Conservation (phyloP, 1,140 invertebrate species). For the Planococcus citri region DNA sequence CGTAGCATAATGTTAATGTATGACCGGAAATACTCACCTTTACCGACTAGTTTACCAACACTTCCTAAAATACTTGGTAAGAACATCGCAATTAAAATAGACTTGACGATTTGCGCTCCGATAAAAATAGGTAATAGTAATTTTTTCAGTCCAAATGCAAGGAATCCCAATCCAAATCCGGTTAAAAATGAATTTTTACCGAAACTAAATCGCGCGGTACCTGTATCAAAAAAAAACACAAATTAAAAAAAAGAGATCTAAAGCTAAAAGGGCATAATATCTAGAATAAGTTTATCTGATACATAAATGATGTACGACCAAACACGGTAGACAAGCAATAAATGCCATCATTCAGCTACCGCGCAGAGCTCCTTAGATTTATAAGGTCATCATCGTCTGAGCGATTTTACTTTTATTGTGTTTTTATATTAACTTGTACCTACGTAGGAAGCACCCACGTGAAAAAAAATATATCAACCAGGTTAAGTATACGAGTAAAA, state of each 20-base stretch:
- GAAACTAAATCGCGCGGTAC: constrained; percentile 29
- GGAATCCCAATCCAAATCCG: constrained; percentile 53
- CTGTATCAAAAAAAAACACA: constrained; percentile 14
- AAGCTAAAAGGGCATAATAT: too few relatives aligned
- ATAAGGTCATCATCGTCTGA: not conserved
- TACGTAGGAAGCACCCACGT: not conserved
- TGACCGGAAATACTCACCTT: constrained; percentile 52
- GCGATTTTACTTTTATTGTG: not conserved
- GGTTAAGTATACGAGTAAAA: not conserved
- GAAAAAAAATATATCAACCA: not conserved
- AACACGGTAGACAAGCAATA: too few relatives aligned
- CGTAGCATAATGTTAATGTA: too few relatives aligned
- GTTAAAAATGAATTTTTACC: constrained; percentile 53
- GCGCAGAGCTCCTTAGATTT: too few relatives aligned
- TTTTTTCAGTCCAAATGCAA: constrained; percentile 67
- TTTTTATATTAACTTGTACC: not conserved
- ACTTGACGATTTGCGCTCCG: constrained; percentile 64
- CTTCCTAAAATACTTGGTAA: constrained; percentile 66
- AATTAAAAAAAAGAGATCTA: not conserved
- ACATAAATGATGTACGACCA: too few relatives aligned
- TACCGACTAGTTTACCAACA: constrained; percentile 65
- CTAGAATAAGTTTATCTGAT: too few relatives aligned
- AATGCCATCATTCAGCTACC: too few relatives aligned
- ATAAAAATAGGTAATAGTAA: constrained; percentile 56
- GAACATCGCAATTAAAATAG: constrained; percentile 63